These are phyloP conservation scores for Rhynchonycteris naso DNA, from an alignment of 2,797 vertebrate species.

Conservation along the genomic window DNA sequence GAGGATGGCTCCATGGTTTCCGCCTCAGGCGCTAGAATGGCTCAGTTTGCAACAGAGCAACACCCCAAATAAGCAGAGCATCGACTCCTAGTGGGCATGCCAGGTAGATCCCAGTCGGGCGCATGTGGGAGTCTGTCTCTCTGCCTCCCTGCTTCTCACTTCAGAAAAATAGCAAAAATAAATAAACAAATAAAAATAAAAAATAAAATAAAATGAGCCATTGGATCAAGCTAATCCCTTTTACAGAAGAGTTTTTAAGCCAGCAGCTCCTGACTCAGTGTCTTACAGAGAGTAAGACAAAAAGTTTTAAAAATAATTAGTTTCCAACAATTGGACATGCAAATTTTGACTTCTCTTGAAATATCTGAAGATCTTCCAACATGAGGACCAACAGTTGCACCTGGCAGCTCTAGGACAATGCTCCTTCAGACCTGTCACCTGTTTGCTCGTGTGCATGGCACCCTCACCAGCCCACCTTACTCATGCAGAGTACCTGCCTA, in stretches of 20 bases:
- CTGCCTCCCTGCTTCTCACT: no score
- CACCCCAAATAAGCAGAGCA: no score
- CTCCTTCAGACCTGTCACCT: not conserved
- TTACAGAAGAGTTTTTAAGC: not conserved
- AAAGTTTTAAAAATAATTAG: not conserved
- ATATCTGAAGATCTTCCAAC: not conserved
- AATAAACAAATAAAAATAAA: no score
- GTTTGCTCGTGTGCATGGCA: fast-evolving
- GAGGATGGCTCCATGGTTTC: no score
- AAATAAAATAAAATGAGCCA: no score
- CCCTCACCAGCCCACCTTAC: not conserved
- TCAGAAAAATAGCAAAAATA: no score
- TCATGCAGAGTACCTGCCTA: not conserved
- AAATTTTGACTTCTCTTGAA: not conserved
- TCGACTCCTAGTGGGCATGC: no score
- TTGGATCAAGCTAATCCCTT: not conserved
- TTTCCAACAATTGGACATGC: not conserved
- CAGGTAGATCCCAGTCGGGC: no score
- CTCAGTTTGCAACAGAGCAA: no score
- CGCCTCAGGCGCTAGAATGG: no score
- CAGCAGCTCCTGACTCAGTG: not conserved
- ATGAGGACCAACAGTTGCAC: fast-evolving
- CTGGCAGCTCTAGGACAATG: fast-evolving
- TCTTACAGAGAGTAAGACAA: not conserved
- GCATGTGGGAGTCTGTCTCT: no score